phyloP scores from a whole-genome alignment of 1,140 invertebrate species.

The Epicauta chinensis region DNA sequence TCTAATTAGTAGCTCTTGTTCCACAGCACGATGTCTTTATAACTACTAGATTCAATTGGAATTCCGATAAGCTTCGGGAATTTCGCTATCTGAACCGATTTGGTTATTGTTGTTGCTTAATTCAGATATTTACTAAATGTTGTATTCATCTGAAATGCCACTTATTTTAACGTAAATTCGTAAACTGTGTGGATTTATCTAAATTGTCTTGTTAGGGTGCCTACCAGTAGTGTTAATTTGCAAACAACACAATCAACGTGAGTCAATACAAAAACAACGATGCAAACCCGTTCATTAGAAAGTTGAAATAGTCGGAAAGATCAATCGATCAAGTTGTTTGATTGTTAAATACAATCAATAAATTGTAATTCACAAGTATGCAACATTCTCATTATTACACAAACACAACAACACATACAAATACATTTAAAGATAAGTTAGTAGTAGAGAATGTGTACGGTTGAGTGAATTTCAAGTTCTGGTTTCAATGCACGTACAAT shows the following conservation, averaged over 20 bases:
- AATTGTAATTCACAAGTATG: conserved; percentile 14
- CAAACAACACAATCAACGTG: too few species aligned
- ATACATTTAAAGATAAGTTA: too few species aligned
- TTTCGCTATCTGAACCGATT: conserved; percentile 28
- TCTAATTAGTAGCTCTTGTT: conserved; percentile 35
- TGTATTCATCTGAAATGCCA: conserved; percentile 18
- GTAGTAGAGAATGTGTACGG: conserved; percentile 1
- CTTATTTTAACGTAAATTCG: conserved; percentile 27
- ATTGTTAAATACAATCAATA: conserved; percentile 12
- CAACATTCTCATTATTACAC: neutral
- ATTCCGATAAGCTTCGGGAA: conserved; percentile 33
- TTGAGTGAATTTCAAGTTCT: conserved; percentile 9
- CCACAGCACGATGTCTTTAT: conserved; percentile 33
- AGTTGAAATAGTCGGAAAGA: too few species aligned
- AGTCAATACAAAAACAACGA: too few species aligned
- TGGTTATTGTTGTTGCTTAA: conserved; percentile 3
- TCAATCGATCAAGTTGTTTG: neutral
- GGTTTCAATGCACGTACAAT: conserved; percentile 17
- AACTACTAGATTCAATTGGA: conserved; percentile 35
- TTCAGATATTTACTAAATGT: conserved; percentile 23
- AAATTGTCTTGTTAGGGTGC: conserved; percentile 23
- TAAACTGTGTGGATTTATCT: conserved; percentile 33
- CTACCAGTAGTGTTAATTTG: too few species aligned
- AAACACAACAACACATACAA: too few species aligned
- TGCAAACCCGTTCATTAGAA: too few species aligned